Evolutionary conservation across 2,113 vertebrate genomes (phyloP), one percentile per base, ranked within the genome.

Genomic region (Osmerus eperlanus): DNA sequence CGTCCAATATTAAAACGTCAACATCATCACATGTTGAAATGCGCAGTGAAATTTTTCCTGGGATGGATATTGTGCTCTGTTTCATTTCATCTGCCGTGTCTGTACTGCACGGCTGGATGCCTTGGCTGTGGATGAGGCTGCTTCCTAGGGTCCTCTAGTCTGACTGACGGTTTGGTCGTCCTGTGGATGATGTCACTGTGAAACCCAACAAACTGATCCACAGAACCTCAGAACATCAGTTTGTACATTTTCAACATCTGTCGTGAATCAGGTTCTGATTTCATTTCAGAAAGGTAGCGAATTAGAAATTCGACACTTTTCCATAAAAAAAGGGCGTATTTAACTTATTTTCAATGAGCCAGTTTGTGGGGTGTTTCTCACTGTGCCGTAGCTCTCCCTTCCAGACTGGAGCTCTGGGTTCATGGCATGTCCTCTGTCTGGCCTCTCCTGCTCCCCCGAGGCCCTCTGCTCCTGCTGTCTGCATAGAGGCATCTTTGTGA

Each of bases 401-500:
- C 67, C 51, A 59, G 78, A 81, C 76, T 80, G 65, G 79, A 78
- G 77, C 75, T 72, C 59, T 16, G 65, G 47, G 73, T 78, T 79
- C 69, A 75, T 36, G 25, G 54, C 56, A 51, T 70, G 74, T 78
- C 77, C 72, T 78, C 69, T 55, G 81, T 84, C 85, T 85, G 71
- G 83, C 77, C 81, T 84, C 81, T 71, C 53, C 29, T 62, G 66
- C 67, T 81, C 81, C 80, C 76, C 55, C 60, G 67, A 77, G 81
- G 61, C 75, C 51, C n/a, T 8, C 65, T 71, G 23, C 71, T 70
- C 68, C 62, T 67, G 71, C 41, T 8, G 41, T 66, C 75, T 76
- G 68, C 69, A 86, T 81, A 84, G 73, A 79, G 80, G 80, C 83
- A 84, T 85, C 85, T 86, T 84, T 85, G 85, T 85, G 81, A 88